Conservation (phyloP, 2,888 invertebrate genomes). For the Clostera curtula region DNA sequence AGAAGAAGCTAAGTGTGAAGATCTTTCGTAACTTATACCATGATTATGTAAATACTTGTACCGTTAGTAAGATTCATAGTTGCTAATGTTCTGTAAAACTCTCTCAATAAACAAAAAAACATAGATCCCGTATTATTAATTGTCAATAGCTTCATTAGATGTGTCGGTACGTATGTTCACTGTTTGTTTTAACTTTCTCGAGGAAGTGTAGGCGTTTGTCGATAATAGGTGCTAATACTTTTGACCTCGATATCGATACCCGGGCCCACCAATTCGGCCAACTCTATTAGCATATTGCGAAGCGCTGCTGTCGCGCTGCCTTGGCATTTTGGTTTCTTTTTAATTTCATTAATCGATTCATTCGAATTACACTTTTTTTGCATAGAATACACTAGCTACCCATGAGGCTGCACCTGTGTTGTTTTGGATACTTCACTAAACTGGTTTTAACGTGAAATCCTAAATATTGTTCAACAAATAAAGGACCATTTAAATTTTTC, state of each 20-base stretch:
- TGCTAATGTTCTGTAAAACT: no score
- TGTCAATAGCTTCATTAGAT: conserved; percentile 48
- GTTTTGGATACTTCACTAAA: neutral
- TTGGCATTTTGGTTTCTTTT: neutral
- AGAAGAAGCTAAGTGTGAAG: no score
- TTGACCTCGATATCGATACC: conserved; percentile 46
- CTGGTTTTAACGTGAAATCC: no score
- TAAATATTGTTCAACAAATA: no score
- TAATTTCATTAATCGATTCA: no score
- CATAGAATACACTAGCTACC: no score
- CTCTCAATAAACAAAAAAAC: neutral
- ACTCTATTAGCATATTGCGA: conserved; percentile 25
- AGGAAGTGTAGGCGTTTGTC: conserved; percentile 41
- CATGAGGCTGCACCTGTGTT: no score
- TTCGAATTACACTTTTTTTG: no score
- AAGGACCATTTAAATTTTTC: no score
- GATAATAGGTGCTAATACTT: conserved; percentile 51
- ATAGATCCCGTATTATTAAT: conserved; percentile 27
- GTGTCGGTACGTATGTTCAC: conserved; percentile 28
- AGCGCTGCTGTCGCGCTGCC: neutral
- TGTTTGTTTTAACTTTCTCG: conserved; percentile 57
- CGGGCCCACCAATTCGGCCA: conserved; percentile 17
- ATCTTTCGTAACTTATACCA: no score
- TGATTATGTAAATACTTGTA: no score
- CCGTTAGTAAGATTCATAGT: no score